phyloP scores from a whole-genome alignment of 2,113 vertebrate species.

The Pseudorasbora parva region DNA sequence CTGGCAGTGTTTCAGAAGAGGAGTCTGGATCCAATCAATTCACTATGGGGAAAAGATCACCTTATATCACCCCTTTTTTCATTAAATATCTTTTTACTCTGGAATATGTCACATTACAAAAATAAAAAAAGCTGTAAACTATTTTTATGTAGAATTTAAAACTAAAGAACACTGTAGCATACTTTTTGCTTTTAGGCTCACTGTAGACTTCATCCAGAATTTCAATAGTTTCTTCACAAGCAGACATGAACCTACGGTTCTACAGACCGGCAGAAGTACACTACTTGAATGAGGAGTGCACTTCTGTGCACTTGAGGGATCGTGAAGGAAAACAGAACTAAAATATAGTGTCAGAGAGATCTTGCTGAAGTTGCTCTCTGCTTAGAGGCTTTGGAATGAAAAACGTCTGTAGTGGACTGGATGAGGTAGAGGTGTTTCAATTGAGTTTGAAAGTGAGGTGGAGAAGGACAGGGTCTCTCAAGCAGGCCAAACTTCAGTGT shows the following conservation, averaged over 20 bases:
- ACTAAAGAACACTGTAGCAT: neutral
- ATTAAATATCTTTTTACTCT: neutral
- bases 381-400: constrained; percentile 1
- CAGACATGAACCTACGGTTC: neutral
- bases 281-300: neutral
- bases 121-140: neutral
- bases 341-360: constrained; percentile 1
- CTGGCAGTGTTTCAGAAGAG: neutral
- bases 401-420: constrained; percentile 17
- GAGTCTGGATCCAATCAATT: neutral
- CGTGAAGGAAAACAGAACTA: neutral
- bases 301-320: constrained; percentile 16
- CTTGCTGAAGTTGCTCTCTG: constrained; percentile 31
- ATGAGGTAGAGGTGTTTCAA: constrained; percentile 35
- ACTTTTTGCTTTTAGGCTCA: neutral
- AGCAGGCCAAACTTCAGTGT: neutral
- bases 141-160: neutral
- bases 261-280: constrained; percentile 6
- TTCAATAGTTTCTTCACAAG: neutral
- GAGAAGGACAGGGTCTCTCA: neutral
- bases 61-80: neutral
- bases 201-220: neutral
- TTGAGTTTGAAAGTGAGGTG: constrained; percentile 1
- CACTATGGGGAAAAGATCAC: neutral
- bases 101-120: neutral